A percentile compares a stretch with the other conserved stretches of the same genome.
phyloP scores from a whole-genome alignment of 1,140 invertebrate genomes.

The Micrasema longulum region DNA sequence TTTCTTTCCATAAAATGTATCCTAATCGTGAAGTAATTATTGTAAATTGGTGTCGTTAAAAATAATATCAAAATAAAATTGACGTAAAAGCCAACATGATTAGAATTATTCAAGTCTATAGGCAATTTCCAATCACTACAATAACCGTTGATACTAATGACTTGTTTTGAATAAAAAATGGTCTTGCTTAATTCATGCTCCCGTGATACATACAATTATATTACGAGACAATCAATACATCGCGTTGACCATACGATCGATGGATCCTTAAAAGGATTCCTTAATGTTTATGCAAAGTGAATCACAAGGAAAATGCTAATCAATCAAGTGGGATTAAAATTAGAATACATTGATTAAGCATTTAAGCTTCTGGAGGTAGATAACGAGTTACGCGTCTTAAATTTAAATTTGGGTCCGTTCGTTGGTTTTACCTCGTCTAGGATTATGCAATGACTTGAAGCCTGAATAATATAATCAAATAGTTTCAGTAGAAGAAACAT shows the following conservation, averaged over 20 bases:
- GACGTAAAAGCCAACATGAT: no score
- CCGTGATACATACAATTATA: no score
- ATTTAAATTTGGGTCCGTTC: neutral
- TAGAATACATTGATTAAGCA: neutral
- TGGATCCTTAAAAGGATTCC: conserved; percentile 18
- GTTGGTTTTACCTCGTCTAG: neutral
- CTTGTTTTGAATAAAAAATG: no score
- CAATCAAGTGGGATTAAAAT: conserved; percentile 22
- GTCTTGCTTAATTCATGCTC: no score
- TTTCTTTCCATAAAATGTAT: no score
- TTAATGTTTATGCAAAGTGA: neutral
- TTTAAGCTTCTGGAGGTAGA: conserved; percentile 12
- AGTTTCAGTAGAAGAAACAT: neutral
- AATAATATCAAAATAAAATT: no score
- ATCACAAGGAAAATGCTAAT: conserved; percentile 13
- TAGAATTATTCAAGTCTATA: no score
- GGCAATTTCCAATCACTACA: no score
- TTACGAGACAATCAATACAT: neutral
- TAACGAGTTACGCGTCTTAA: neutral
- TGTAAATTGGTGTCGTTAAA: no score
- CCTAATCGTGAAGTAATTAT: no score
- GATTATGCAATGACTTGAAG: neutral
- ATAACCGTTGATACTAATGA: no score
- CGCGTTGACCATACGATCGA: neutral
- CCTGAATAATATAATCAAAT: neutral